These are phyloP conservation scores for Gallinago media DNA, from an alignment of 2,113 vertebrate genomes.

Conservation along the genomic window DNA sequence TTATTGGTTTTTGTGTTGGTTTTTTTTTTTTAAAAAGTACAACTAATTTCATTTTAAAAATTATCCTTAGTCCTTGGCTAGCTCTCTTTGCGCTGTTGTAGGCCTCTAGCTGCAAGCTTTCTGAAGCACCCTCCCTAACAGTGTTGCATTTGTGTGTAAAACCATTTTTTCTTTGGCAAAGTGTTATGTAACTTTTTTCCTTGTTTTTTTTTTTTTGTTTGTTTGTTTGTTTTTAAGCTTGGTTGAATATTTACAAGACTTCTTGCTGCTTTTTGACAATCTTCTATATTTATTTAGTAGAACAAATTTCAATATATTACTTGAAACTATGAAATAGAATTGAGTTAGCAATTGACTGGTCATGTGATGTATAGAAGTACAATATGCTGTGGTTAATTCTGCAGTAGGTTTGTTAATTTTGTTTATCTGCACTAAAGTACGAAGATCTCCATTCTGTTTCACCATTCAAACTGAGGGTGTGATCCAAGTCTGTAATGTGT, in stretches of 20 bases:
- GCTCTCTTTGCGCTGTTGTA: conserved; percentile 78
- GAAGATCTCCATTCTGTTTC: conserved; percentile 72
- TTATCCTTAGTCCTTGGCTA: conserved; percentile 52
- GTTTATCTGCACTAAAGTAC: conserved; percentile 77
- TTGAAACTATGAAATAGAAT: conserved; percentile 79
- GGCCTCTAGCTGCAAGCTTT: conserved; percentile 82
- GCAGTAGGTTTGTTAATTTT: conserved; percentile 74
- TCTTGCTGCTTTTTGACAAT: conserved; percentile 96
- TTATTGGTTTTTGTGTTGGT: no score
- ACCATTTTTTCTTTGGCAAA: conserved; percentile 10
- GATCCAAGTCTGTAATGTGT: conserved; percentile 59
- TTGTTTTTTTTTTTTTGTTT: background rate
- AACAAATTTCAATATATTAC: conserved; percentile 76
- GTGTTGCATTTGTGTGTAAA: conserved; percentile 70
- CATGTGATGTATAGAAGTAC: conserved; percentile 71
- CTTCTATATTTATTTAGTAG: conserved; percentile 85
- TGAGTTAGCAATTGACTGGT: conserved; percentile 74
- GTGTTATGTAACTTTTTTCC: conserved; percentile 66
- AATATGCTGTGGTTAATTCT: conserved; percentile 76
- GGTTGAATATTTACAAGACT: conserved; percentile 73
- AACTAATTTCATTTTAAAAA: conserved; percentile 2
- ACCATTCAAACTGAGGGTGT: conserved; percentile 68
- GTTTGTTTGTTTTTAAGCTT: conserved; percentile 66
- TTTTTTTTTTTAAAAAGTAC: background rate
- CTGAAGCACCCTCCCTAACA: conserved; percentile 77